phyloP scores from a whole-genome alignment of 1,140 invertebrate genomes.

The Papilio xuthus region DNA sequence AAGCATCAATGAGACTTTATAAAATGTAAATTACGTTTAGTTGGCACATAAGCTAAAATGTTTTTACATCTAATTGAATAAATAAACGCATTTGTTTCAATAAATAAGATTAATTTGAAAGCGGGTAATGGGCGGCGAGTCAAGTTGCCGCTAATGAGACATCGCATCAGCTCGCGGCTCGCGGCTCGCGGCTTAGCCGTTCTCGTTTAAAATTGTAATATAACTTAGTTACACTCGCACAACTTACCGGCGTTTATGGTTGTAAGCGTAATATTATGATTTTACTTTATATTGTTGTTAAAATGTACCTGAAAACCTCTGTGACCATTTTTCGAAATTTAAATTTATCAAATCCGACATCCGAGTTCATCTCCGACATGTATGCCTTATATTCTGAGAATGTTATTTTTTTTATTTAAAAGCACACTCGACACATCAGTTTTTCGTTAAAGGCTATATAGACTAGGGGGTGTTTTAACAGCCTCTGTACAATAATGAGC shows the following conservation, averaged over 20 bases:
- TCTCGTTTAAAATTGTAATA: constrained; percentile 15
- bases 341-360: no score
- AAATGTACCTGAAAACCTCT: no score
- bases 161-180: constrained; percentile 3
- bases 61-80: constrained; percentile 21
- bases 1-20: no score
- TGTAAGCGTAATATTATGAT: not conserved
- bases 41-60: not conserved
- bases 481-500: no score
- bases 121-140: constrained; percentile 21
- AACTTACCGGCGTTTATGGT: not conserved
- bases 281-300: no score
- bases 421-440: no score
- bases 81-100: constrained; percentile 19
- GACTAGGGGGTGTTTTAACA: no score
- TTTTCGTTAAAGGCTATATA: no score
- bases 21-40: not conserved
- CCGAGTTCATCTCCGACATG: no score
- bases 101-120: constrained; percentile 26
- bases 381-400: no score
- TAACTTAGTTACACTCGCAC: constrained; percentile 9
- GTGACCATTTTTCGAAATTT: no score
- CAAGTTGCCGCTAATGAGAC: constrained; percentile 6
- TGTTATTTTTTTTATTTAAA: no score
- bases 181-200: constrained; percentile 14